Evolutionary conservation across 2,797 vertebrate species (phyloP).

Genomic region (Nyctibius grandis): DNA sequence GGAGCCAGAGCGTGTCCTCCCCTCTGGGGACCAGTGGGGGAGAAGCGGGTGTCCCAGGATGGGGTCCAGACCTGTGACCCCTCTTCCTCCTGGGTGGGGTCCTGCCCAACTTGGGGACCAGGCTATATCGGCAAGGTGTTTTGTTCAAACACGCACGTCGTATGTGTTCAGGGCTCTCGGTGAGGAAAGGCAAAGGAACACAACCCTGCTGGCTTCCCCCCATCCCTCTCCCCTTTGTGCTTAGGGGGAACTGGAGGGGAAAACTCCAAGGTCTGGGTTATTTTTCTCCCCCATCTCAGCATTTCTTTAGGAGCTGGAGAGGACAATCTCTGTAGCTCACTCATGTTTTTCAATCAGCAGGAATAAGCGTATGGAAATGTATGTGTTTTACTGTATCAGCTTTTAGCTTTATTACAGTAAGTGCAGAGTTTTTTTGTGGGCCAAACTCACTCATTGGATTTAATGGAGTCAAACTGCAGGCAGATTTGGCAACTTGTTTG

Average conservation of each 20-base stretch:
- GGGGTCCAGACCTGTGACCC: neutral
- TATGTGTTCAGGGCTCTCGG: rapidly evolving
- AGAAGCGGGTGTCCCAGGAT: neutral
- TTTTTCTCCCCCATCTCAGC: neutral
- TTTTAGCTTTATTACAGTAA: conserved; percentile 53
- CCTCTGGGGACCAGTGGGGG: neutral
- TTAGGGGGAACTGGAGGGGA: neutral
- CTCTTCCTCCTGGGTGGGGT: neutral
- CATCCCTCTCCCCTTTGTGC: neutral
- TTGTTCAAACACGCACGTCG: rapidly evolving
- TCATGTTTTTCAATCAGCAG: neutral
- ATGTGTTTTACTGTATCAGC: conserved; percentile 1
- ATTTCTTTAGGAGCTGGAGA: conserved; percentile 11
- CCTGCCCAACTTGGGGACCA: neutral
- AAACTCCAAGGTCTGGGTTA: neutral
- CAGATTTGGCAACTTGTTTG: conserved; percentile 39
- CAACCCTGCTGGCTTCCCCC: neutral
- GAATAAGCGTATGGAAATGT: conserved; percentile 18
- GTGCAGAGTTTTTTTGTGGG: neutral
- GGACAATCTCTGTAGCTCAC: neutral
- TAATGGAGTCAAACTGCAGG: conserved; percentile 55
- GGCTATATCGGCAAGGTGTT: rapidly evolving
- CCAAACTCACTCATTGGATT: conserved; percentile 49
- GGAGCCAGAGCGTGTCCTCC: neutral
- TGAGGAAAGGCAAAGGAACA: neutral